Conservation (phyloP, 1,140 invertebrate species). For the Caenorhabditis brenneri region DNA sequence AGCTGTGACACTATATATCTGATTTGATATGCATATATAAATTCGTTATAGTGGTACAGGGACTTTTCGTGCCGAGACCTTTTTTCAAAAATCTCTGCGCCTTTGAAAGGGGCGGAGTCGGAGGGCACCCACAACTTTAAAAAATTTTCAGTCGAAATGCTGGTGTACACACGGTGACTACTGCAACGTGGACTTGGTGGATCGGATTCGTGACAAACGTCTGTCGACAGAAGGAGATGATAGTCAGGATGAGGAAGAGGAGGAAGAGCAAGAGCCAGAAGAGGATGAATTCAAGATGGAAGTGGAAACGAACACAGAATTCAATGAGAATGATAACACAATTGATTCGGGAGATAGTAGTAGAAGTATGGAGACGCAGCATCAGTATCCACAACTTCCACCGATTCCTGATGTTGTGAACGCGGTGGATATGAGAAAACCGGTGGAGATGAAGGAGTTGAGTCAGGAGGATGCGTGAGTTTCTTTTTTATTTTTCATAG, state of each 20-base stretch:
- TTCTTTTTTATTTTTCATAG: background rate
- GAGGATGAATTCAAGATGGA: background rate
- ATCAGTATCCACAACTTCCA: background rate
- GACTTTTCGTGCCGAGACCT: too few relatives aligned
- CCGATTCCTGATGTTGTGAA: background rate
- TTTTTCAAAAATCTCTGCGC: too few relatives aligned
- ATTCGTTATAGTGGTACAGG: too few relatives aligned
- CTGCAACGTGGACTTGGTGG: background rate
- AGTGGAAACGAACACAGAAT: conserved; percentile 30
- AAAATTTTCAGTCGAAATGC: background rate
- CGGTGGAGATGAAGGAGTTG: background rate
- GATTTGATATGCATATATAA: too few relatives aligned
- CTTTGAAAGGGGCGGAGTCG: too few relatives aligned
- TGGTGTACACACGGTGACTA: background rate
- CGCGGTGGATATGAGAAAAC: conserved; percentile 8
- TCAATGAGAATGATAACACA: background rate
- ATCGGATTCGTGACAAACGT: conserved; percentile 4
- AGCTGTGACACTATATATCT: too few relatives aligned
- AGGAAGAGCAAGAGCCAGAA: background rate
- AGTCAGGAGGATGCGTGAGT: background rate
- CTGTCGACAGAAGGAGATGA: background rate
- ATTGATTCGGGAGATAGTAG: background rate
- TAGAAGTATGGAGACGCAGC: background rate
- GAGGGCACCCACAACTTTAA: too few relatives aligned
- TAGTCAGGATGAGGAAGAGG: background rate